Conservation (phyloP, 2,797 vertebrate species). For the Ctenopoma kingsleyae region DNA sequence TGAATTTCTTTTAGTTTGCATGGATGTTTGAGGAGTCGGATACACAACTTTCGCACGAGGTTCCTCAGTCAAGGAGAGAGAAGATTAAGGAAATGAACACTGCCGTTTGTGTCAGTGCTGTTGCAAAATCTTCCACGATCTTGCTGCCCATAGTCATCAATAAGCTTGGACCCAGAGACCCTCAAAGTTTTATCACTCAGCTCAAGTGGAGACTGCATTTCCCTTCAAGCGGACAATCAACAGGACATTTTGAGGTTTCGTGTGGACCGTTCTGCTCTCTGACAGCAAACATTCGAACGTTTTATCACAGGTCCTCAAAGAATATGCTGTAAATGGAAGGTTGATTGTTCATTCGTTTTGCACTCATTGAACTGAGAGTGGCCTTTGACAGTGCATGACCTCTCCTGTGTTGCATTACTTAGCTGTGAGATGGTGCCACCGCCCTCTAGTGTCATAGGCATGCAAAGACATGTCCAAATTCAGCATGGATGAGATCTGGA, state of each 20-base stretch:
- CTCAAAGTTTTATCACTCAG: constrained; percentile 69
- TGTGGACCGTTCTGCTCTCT: constrained; percentile 80
- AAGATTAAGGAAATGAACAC: constrained; percentile 62
- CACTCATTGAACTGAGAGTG: constrained; percentile 70
- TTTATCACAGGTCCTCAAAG: constrained; percentile 82
- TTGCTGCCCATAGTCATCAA: constrained; percentile 68
- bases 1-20: constrained; percentile 53
- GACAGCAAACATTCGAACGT: constrained; percentile 80
- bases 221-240: constrained; percentile 77
- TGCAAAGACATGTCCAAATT: constrained; percentile 54
- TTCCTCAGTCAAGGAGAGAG: constrained; percentile 34
- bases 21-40: constrained; percentile 57
- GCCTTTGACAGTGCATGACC: constrained; percentile 62
- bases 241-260: constrained; percentile 77
- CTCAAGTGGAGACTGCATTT: constrained; percentile 51
- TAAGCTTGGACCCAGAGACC: constrained; percentile 75
- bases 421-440: constrained; percentile 60
- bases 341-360: constrained; percentile 82
- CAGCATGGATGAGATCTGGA: constrained; percentile 36
- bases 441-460: constrained; percentile 61
- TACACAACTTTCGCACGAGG: constrained; percentile 34
- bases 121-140: constrained; percentile 59
- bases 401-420: constrained; percentile 45
- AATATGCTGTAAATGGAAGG: constrained; percentile 71
- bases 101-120: constrained; percentile 68